Evolutionary conservation across 2,888 invertebrate species (phyloP).

Genomic region (Malacosoma neustria): DNA sequence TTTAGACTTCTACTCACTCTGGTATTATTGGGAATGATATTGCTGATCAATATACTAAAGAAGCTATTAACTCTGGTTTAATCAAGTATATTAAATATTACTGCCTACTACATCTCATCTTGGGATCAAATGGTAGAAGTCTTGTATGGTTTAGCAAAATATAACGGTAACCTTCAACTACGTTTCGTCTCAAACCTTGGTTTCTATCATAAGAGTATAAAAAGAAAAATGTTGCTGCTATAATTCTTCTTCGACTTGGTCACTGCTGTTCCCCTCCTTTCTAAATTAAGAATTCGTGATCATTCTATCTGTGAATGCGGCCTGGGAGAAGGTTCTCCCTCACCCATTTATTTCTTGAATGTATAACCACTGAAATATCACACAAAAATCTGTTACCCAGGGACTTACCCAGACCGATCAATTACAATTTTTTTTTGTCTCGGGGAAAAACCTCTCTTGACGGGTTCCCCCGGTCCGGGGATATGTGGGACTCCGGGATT

Average conservation of each 20-base stretch:
- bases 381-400: no score
- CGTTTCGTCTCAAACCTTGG: background rate
- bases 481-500: no score
- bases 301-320: no score
- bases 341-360: no score
- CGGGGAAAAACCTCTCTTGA: no score
- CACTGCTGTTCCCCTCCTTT: conserved; percentile 10
- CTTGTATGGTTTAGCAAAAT: background rate
- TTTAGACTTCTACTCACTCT: conserved; percentile 4
- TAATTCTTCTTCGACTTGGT: conserved; percentile 8
- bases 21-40: conserved; percentile 2
- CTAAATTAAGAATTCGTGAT: conserved; percentile 4
- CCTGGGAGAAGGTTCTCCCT: no score
- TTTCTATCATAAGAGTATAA: background rate
- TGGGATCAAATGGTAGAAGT: no score
- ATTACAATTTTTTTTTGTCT: no score
- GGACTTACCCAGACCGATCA: no score
- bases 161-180: background rate
- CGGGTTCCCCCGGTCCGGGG: no score
- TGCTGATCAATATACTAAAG: background rate
- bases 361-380: no score
- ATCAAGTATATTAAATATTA: background rate
- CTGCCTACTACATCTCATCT: no score
- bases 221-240: conserved; percentile 3
- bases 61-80: background rate